Evolutionary conservation across 2,888 invertebrate genomes (phyloP).

Genomic region (Metalampra italica): DNA sequence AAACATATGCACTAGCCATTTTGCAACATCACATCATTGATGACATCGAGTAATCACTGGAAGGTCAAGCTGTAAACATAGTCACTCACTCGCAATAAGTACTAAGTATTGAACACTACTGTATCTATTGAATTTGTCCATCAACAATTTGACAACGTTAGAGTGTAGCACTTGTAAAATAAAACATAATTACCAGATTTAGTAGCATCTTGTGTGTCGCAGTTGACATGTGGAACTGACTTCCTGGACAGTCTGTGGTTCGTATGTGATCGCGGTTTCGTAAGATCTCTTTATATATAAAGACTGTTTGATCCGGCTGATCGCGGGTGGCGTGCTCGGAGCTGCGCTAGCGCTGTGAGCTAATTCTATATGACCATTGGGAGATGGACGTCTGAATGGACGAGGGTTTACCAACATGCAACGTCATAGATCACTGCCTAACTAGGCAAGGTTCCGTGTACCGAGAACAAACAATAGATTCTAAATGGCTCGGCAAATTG

Average conservation of each 20-base stretch:
- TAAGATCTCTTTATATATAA: conserved; percentile 72
- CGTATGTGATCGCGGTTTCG: conserved; percentile 73
- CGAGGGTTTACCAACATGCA: conserved; percentile 34
- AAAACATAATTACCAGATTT: conserved; percentile 41
- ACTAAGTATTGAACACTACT: conserved; percentile 2
- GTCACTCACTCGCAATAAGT: conserved; percentile 15
- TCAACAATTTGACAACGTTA: not conserved
- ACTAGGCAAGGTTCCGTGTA: conserved; percentile 23
- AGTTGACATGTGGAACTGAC: conserved; percentile 54
- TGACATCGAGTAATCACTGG: conserved; percentile 30
- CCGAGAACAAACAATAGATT: conserved; percentile 24
- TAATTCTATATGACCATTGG: conserved; percentile 56
- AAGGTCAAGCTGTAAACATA: conserved; percentile 32
- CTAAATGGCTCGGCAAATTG: conserved; percentile 22
- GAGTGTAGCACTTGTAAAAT: not conserved
- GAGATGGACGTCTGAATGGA: conserved; percentile 63
- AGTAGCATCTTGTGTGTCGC: conserved; percentile 52
- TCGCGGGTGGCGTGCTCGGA: conserved; percentile 38
- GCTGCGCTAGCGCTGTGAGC: conserved; percentile 56
- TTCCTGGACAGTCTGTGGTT: conserved; percentile 68
- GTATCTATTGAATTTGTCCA: conserved; percentile 2
- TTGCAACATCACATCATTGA: conserved; percentile 39
- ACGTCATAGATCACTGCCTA: conserved; percentile 41
- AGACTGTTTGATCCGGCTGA: conserved; percentile 44
- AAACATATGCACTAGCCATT: conserved; percentile 29